These are phyloP conservation scores for Pseudomyrmex flavicornis DNA, from an alignment of 1,140 invertebrate genomes.

Conservation along the genomic window DNA sequence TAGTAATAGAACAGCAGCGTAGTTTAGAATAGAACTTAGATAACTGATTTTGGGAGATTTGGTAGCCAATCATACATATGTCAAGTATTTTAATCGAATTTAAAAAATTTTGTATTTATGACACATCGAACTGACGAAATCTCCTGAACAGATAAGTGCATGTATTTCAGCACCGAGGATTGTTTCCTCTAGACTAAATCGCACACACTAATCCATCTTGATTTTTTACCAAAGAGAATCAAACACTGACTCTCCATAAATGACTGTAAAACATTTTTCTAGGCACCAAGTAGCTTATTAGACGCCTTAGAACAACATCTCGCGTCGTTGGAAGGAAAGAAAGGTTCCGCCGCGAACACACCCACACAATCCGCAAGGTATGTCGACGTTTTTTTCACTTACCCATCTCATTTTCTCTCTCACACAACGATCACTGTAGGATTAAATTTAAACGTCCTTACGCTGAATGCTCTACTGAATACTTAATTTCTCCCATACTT, in stretches of 20 bases:
- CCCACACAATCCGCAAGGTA: constrained; percentile 94
- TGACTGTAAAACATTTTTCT: constrained; percentile 18
- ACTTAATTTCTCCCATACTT: constrained; percentile 29
- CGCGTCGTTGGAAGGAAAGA: constrained; percentile 96
- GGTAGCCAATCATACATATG: background rate
- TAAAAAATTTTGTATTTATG: background rate
- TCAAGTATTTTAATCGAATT: background rate
- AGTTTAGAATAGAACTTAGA: constrained; percentile 34
- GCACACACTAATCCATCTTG: constrained; percentile 38
- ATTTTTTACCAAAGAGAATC: background rate
- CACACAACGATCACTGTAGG: constrained; percentile 61
- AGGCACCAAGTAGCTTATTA: constrained; percentile 98
- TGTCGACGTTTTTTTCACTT: constrained; percentile 57
- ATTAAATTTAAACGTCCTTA: constrained; percentile 46
- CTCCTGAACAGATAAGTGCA: constrained; percentile 39
- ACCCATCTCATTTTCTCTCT: constrained; percentile 21
- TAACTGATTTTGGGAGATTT: constrained; percentile 40
- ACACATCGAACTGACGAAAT: constrained; percentile 11
- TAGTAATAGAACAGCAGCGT: constrained; percentile 15
- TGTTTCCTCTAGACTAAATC: constrained; percentile 20
- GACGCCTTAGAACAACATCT: constrained; percentile 99
- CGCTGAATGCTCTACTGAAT: constrained; percentile 48
- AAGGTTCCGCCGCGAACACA: constrained; percentile 93
- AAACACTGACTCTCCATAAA: background rate
- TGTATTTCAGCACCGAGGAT: constrained; percentile 39